Base-by-base conservation (phyloP, 2,888 invertebrate species). In the Lochmaea crataegi region DNA sequence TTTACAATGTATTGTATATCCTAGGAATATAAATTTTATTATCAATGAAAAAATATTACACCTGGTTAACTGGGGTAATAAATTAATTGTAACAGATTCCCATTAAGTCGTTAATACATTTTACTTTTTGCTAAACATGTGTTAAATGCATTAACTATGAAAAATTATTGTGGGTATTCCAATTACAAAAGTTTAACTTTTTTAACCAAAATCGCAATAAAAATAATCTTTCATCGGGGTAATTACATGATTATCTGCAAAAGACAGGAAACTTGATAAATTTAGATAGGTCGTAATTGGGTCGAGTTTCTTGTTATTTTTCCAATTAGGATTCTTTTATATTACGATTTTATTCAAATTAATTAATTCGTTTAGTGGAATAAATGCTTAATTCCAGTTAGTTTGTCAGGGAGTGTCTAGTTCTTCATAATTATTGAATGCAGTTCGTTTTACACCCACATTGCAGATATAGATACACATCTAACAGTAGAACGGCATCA, bases 191-290 rank as follows among this genome's bases (percentile, higher is more conserved):
- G 32, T 32, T 32, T 53, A 2, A n/a, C 18, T 53, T 16, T 53
- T 53, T 53, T 9, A 18, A 53, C 9, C 11, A 14, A 48, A 10
- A n/a, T 53, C 2, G 16, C 1, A 16, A 53, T 51, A 53, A 53
- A 53, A 53, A 51, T 48, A 51, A 51, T 51, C n/a, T n/a, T 51
- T 53, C 53, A 53, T 53, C 53, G 3, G 53, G 53, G 53, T 53
- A 53, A 53, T 53, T 18, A 53, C n/a, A 18, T 16, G 53, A 16
- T 53, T 53, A 53, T 10, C 16, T 10, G 3, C 53, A 53, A n/a
- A n/a, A 51, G 51, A 7, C 14, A 16, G 14, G 51, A 51, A n/a
- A 9, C 16, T 53, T 10, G 16, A 53, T 53, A 53, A 53, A 16
- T 53, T 53, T 53, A 18, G 53, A 53, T 9, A 18, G 18, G 2